Evolutionary conservation across 2,888 invertebrate species (phyloP), one percentile per base, ranked within the genome.

Genomic region (Charanyca ferruginea): DNA sequence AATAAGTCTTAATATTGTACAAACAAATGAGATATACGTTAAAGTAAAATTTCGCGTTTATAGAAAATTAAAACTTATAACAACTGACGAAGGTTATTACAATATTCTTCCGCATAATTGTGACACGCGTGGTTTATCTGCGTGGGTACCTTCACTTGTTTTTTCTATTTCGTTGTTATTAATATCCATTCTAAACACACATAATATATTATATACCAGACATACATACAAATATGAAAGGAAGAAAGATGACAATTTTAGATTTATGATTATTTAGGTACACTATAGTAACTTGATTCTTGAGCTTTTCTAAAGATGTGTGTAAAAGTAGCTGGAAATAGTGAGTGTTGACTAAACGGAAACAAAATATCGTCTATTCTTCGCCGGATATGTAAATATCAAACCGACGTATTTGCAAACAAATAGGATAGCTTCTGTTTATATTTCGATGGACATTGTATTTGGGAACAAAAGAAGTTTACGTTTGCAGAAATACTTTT

Each of bases 371-470:
- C 47, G 52, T n/a, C 51, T 25, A 71, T 51, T 55, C 32, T 51
- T 23, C 28, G 18, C 41, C 9, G 20, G 9, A 23, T 47, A 35
- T 48, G 57, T 53, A 57, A 73, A 71, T 53, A 66, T 44, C 9
- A 66, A 47, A 57, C 47, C 28, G 42, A 66, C 23, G 42, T 73
- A 58, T 71, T 73, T 53, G 66, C 42, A 23, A 73, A 49, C 52
- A 71, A 49, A 73, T 73, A 53, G 20, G 20, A n/a, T 23, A 23
- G 23, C 16, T 38, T 42, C 28, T 55, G 72, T 72, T 52, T 64
- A 64, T 63, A 44, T 57, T 71, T 38, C 38, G 11, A 9, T 20
- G 18, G 11, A 48, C 48, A 22, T 62, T 62, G 52, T 42, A 18
- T 53, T 32, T 22, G n/a, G 13, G 6, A 18, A 38, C 35, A 44